These are phyloP conservation scores for Xenotilapia flavipinnis DNA, from an alignment of 2,113 vertebrate genomes.

Conservation along the genomic window DNA sequence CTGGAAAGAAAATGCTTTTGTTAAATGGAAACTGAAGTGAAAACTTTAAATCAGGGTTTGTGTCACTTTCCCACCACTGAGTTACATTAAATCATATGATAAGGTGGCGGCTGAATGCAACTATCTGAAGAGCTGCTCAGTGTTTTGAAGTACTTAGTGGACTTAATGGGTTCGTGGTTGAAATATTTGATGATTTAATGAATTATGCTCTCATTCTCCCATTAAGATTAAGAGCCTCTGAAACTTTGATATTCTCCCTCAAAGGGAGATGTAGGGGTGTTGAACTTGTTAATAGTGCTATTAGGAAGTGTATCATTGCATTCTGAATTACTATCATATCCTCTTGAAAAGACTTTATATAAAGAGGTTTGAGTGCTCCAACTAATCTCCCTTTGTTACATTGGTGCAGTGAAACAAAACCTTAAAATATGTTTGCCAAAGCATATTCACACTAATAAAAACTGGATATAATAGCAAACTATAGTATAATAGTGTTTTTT, in stretches of 20 bases:
- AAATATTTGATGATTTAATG: conserved; percentile 59
- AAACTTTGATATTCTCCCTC: conserved; percentile 41
- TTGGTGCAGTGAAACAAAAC: neutral
- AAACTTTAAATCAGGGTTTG: neutral
- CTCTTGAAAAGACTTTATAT: conserved; percentile 9
- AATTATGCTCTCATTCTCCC: conserved; percentile 51
- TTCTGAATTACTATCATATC: conserved; percentile 25
- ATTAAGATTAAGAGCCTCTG: conserved; percentile 55
- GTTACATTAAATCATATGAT: neutral
- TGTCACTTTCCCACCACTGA: neutral
- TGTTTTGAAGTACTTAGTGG: conserved; percentile 46
- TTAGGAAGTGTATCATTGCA: conserved; percentile 46
- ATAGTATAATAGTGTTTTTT: neutral
- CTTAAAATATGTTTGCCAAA: neutral
- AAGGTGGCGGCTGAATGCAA: neutral
- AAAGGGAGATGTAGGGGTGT: conserved; percentile 28
- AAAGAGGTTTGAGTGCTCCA: conserved; percentile 15
- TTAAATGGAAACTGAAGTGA: neutral
- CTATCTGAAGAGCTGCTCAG: conserved; percentile 27
- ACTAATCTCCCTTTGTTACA: neutral
- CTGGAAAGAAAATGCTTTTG: neutral
- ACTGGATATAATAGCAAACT: neutral
- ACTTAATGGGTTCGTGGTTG: conserved; percentile 37
- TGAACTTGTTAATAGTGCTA: conserved; percentile 36
- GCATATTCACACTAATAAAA: neutral